A percentile compares a stretch with the other conserved stretches of the same genome.
Evolutionary conservation across 2,888 invertebrate species (phyloP).

Genomic region (Pandemis corylana): DNA sequence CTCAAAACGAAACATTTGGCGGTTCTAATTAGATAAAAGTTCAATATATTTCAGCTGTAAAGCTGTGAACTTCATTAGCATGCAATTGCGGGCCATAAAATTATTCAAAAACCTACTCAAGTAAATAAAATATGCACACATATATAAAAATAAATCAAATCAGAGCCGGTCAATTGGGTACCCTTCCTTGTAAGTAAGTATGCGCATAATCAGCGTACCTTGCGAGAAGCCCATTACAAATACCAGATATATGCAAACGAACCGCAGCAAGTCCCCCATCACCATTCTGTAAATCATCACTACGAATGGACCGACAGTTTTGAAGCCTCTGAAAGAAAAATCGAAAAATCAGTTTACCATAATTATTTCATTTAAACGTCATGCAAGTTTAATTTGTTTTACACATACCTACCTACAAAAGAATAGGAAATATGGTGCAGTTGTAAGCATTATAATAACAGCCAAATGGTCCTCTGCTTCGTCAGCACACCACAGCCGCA

Average conservation of each 20-base stretch:
- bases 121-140: too few species aligned
- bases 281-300: conserved; percentile 99
- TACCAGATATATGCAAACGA: conserved; percentile 98
- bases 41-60: too few species aligned
- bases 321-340: conserved; percentile 91
- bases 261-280: conserved; percentile 97
- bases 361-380: conserved; percentile 41
- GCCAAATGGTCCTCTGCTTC: conserved; percentile 96
- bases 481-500: conserved; percentile 93
- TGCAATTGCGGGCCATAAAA: too few species aligned
- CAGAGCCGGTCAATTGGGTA: too few species aligned
- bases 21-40: too few species aligned
- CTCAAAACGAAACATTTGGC: too few species aligned
- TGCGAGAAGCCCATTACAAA: conserved; percentile 99
- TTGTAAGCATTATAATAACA: conserved; percentile 97
- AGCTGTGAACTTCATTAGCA: too few species aligned
- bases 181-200: not conserved
- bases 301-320: conserved; percentile 99
- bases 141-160: too few species aligned
- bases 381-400: not conserved
- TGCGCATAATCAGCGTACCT: conserved; percentile 78
- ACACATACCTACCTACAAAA: conserved; percentile 95
- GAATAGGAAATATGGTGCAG: conserved; percentile 98
- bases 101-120: too few species aligned
- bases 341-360: not conserved